Base-by-base conservation (phyloP, 1,140 invertebrate species). In the Coenobita brevimanus region DNA sequence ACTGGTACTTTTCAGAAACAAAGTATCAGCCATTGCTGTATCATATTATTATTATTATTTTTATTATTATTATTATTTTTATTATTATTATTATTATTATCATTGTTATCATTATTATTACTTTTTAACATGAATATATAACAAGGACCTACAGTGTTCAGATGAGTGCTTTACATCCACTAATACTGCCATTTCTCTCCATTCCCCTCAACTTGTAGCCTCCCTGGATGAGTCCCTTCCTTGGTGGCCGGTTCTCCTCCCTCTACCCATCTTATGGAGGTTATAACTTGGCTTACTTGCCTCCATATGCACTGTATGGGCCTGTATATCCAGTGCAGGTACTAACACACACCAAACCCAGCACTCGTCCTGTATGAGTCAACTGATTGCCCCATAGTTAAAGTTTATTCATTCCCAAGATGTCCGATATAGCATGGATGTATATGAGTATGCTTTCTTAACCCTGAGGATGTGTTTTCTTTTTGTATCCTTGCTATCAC, bases 221-320 rank as follows among this genome's bases (percentile, higher is more conserved):
- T 75, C 54, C 78, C n/a, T 89, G 89, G 89, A 88, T 79, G 80
- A 90, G 87, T 41, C 78, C 87, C 64, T 86, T 75, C 36, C 67
- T 89, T 21, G 82, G 82, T n/a, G 89, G 89, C 33, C 75, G 89
- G 13, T 82, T 76, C 54, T 82, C 88, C 24, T 80, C 79, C 33
- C 30, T 87, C 71, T 87, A 82, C 80, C 80, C 84, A 43, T 27
- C 76, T 8, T 79, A 64, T 79, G 87, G 73, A 67, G 82, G 89
- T 15, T 78, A 89, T 82, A 84, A 84, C 50, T 73, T 89, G 69
- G 67, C 85, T 62, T 69, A 75, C 57, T 54, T 88, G 43, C 87
- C 89, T 76, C 89, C 89, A 57, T 84, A 90, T 82, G 85, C 87
- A 78, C 82, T 90, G 30, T 90, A 90, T 86, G 87, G 85, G 30